Evolutionary conservation across 2,113 vertebrate species (phyloP).

Genomic region (Nothocercus nigrocapillus): DNA sequence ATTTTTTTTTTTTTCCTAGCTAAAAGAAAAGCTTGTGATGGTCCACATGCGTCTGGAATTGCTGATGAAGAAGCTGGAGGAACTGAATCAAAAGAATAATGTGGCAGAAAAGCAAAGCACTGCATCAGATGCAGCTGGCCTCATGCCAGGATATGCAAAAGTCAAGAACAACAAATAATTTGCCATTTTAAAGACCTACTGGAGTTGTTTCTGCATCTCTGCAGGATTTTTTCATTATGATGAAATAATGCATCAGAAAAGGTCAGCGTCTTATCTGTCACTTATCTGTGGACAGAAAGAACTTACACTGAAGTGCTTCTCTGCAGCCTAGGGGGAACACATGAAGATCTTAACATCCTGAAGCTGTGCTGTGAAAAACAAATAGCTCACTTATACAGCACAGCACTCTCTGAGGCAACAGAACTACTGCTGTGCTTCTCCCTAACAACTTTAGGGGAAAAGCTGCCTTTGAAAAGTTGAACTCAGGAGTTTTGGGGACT

Average conservation of each 20-base stretch:
- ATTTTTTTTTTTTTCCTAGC: slow-evolving; percentile 63
- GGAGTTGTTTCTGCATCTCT: neutral
- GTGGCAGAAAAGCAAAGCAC: neutral
- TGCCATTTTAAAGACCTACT: neutral
- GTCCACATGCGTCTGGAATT: neutral
- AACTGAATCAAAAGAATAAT: neutral
- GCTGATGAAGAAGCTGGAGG: slow-evolving; percentile 37
- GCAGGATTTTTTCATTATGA: neutral
- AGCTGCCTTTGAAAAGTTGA: neutral
- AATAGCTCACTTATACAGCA: neutral
- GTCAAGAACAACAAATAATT: neutral
- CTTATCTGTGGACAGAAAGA: neutral
- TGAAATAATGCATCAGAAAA: neutral
- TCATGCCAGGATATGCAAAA: neutral
- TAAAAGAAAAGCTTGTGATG: slow-evolving; percentile 73
- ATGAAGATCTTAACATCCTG: neutral
- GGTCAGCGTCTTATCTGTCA: neutral
- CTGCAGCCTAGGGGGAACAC: neutral
- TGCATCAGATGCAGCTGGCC: neutral
- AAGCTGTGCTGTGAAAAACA: neutral
- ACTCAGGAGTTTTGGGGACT: neutral
- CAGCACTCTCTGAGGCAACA: rapidly evolving
- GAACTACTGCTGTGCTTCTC: neutral
- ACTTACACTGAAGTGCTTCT: neutral
- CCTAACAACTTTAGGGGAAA: neutral